Conservation (phyloP, 2,113 vertebrate genomes). For the Apaloderma vittatum region DNA sequence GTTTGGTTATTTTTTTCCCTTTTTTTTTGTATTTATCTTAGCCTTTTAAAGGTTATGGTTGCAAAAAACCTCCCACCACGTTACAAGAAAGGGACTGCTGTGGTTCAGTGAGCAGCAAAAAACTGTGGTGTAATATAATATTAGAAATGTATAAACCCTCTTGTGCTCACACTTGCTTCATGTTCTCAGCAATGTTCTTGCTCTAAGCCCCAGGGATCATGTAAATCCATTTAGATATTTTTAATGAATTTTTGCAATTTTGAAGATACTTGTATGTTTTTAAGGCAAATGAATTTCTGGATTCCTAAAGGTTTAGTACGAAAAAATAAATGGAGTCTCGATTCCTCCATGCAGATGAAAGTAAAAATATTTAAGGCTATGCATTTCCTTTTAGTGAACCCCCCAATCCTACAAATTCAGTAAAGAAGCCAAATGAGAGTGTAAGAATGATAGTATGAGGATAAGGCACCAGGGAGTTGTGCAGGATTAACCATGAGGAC, state of each 20-base stretch:
- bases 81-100: not conserved
- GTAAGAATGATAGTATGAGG: not conserved
- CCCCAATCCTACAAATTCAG: not conserved
- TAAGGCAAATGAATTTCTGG: not conserved
- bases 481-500: not conserved
- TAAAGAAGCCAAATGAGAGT: not conserved
- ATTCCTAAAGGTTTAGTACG: not conserved
- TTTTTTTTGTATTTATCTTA: not conserved
- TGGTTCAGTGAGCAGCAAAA: not conserved
- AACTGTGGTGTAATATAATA: not conserved
- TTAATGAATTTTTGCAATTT: not conserved
- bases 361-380: not conserved
- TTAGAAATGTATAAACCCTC: not conserved
- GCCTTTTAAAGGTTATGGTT: not conserved
- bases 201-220: not conserved
- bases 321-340: not conserved
- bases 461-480: not conserved
- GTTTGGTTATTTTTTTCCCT: too few relatives aligned
- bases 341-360: not conserved
- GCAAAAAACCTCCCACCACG: accelerated
- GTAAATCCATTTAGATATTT: not conserved
- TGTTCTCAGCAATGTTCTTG: not conserved
- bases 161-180: not conserved
- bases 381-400: not conserved
- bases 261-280: not conserved